Evolutionary conservation across 1,140 invertebrate species (phyloP), one percentile per base, ranked within the genome.

Genomic region (Hypsibius dujardini): DNA sequence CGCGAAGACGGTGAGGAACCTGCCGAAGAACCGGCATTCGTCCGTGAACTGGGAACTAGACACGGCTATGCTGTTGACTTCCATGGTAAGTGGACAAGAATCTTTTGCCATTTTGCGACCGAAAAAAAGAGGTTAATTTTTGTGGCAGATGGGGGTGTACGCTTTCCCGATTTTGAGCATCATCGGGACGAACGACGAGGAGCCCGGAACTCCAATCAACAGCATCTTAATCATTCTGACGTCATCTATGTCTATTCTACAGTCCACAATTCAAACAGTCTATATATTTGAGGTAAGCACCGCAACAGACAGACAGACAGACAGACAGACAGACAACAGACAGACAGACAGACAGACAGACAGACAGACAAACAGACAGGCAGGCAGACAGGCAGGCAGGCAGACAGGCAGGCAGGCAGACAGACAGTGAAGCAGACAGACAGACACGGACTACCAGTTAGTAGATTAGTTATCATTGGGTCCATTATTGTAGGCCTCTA

Each of bases 221-320:
- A 67, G 12, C 62, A 67, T 67, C 42, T 42, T 67, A 45, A 67
- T 67, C 3, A 67, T 67, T 67, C 12, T 67, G 12, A 67, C 12
- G 12, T 45, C 12, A 7, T 15, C 12, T 7, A 15, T 67, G 62
- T 12, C 62, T 0, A 67, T 67, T 59, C 69, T 79, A 46, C 80
- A 93, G 80, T 89, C 90, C 1, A 88, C 89, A 0, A 87, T 88
- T 74, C 93, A 97, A 80, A 95, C 92, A 0, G 88, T 95, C 78
- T 95, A 96, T 77, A 91, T 96, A 62, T 67, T 67, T 42, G 62
- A 67, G 62, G 62, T 45, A 56, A 56, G 50, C 28, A 28, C 28
- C 28, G 28, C 28, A 28, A 28, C 28, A 28, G 28, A 28, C 28
- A 28, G 28, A 28, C 28, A 28, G 28, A 28, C 28, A 28, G 28